Evolutionary conservation across 2,113 vertebrate genomes (phyloP).

Genomic region (Psittacula cyanocephala): DNA sequence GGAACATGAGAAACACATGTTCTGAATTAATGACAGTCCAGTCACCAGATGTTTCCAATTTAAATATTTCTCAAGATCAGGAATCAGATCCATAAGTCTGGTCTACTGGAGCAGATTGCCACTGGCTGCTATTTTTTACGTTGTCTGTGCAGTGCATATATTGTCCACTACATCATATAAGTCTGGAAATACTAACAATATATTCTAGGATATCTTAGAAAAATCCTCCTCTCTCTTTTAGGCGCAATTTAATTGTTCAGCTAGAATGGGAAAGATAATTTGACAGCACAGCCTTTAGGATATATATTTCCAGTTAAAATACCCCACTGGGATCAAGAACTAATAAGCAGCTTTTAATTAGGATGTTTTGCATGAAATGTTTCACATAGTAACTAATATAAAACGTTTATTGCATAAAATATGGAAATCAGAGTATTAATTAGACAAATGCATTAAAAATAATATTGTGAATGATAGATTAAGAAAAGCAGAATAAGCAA

Average conservation of each 20-base stretch:
- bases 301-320: not conserved
- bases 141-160: not conserved
- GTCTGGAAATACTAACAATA: not conserved
- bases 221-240: not conserved
- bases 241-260: not conserved
- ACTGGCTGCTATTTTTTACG: not conserved
- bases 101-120: not conserved
- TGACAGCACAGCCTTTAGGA: not conserved
- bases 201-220: not conserved
- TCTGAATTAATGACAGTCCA: not conserved
- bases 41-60: not conserved
- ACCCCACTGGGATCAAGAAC: not conserved
- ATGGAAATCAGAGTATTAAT: slow-evolving; percentile 33
- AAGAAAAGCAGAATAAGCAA: not conserved
- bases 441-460: not conserved
- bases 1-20: not conserved
- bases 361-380: not conserved
- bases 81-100: not conserved
- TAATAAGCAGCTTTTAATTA: slow-evolving; percentile 35
- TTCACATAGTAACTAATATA: slow-evolving; percentile 14
- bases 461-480: not conserved
- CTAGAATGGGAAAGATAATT: not conserved
- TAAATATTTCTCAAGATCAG: not conserved
- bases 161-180: not conserved
- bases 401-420: not conserved